phyloP scores from a whole-genome alignment of 2,113 vertebrate species.

The Nycticebus coucang region DNA sequence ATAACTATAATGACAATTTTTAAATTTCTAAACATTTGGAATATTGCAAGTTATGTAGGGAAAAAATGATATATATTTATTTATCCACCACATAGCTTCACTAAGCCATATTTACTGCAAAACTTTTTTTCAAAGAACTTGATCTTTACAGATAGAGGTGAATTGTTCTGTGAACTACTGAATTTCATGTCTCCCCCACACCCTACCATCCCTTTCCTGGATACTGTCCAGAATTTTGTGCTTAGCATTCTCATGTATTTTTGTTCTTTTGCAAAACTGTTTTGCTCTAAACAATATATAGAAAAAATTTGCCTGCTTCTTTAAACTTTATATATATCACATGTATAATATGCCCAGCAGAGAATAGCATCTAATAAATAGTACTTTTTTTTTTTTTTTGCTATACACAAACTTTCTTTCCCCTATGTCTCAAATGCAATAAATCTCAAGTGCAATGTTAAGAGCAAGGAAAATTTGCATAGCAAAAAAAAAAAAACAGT shows the following conservation, averaged over 20 bases:
- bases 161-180: background rate
- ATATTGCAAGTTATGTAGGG: background rate
- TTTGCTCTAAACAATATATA: background rate
- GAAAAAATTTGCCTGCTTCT: background rate
- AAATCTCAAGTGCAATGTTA: too few relatives aligned
- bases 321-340: background rate
- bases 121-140: background rate
- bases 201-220: rapidly evolving
- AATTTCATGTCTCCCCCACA: background rate
- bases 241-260: background rate
- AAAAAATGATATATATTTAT: background rate
- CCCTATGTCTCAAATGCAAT: background rate
- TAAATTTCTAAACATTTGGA: background rate
- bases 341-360: background rate
- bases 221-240: background rate
- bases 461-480: too few relatives aligned
- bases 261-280: background rate
- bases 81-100: background rate
- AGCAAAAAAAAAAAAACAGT: too few relatives aligned
- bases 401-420: background rate
- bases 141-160: background rate
- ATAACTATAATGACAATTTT: background rate
- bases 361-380: background rate
- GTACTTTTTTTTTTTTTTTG: background rate
- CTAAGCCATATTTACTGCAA: background rate